Evolutionary conservation across 2,888 invertebrate species (phyloP).

Genomic region (Spisula subtruncata): DNA sequence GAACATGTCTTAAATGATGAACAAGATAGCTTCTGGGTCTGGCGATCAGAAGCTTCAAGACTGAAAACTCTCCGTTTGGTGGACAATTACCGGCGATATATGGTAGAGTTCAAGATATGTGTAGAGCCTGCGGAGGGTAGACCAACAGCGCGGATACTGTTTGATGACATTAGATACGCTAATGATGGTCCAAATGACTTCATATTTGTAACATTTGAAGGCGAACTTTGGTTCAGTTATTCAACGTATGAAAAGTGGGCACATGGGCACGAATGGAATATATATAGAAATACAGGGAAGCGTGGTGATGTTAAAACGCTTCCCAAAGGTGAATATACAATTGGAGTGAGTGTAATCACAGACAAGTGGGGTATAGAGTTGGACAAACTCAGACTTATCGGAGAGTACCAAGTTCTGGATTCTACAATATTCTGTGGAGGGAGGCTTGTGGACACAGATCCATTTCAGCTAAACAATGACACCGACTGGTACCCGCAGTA

Average conservation of each 20-base stretch:
- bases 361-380: slow-evolving; percentile 67
- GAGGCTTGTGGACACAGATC: slow-evolving; percentile 30
- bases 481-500: not conserved
- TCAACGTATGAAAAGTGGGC: slow-evolving; percentile 62
- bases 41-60: slow-evolving; percentile 63
- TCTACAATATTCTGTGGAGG: slow-evolving; percentile 62
- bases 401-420: slow-evolving; percentile 58
- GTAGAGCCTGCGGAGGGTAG: slow-evolving; percentile 43
- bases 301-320: slow-evolving; percentile 41
- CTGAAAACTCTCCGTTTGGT: slow-evolving; percentile 56
- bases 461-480: slow-evolving; percentile 17
- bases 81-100: slow-evolving; percentile 45
- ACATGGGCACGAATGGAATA: slow-evolving; percentile 66
- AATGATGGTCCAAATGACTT: slow-evolving; percentile 65
- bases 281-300: slow-evolving; percentile 63
- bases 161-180: slow-evolving; percentile 64
- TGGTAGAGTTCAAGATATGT: slow-evolving; percentile 56
- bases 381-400: slow-evolving; percentile 62
- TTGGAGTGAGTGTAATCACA: slow-evolving; percentile 53
- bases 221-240: slow-evolving; percentile 40
- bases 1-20: slow-evolving; percentile 45
- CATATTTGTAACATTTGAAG: slow-evolving; percentile 53
- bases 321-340: slow-evolving; percentile 53
- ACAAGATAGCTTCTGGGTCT: slow-evolving; percentile 51
- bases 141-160: slow-evolving; percentile 30